phyloP scores from a whole-genome alignment of 2,113 vertebrate species.

The Syngnathus scovelli region DNA sequence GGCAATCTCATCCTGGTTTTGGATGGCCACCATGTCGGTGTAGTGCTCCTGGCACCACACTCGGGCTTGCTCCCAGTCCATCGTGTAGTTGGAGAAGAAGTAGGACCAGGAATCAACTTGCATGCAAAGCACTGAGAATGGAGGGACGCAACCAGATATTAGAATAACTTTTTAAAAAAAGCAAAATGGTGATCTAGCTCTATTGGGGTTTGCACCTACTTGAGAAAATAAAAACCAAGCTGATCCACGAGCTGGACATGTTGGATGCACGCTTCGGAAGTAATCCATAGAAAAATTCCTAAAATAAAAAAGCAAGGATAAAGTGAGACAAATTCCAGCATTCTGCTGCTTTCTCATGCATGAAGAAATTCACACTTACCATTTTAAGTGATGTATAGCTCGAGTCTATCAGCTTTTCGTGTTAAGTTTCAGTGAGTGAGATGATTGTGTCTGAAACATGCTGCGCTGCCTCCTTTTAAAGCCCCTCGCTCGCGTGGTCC shows the following conservation, averaged over 20 bases:
- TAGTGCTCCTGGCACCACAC: conserved; percentile 71
- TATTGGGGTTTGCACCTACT: conserved; percentile 29
- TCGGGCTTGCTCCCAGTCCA: conserved; percentile 72
- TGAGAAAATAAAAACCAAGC: conserved; percentile 36
- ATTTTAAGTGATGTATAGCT: conserved; percentile 24
- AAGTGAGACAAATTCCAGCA: not conserved
- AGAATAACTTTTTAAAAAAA: not conserved
- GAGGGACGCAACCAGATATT: conserved; percentile 2
- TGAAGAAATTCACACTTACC: conserved; percentile 43
- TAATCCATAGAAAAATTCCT: conserved; percentile 32
- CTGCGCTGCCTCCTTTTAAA: conserved; percentile 29
- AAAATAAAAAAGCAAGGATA: conserved; percentile 3
- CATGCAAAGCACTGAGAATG: conserved; percentile 57
- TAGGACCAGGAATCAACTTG: conserved; percentile 82
- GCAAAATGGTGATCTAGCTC: too few species aligned
- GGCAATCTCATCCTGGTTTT: conserved; percentile 81
- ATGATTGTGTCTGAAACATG: conserved; percentile 10
- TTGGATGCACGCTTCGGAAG: conserved; percentile 12
- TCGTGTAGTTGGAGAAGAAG: conserved; percentile 50
- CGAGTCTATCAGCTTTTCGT: conserved; percentile 8
- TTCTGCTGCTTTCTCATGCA: not conserved
- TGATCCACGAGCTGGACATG: conserved; percentile 17
- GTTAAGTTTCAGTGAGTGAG: not conserved
- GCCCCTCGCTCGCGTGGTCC: not conserved
- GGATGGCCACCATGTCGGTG: conserved; percentile 92